Conservation (phyloP, 1,140 invertebrate species). For the Zaprionus taronus region DNA sequence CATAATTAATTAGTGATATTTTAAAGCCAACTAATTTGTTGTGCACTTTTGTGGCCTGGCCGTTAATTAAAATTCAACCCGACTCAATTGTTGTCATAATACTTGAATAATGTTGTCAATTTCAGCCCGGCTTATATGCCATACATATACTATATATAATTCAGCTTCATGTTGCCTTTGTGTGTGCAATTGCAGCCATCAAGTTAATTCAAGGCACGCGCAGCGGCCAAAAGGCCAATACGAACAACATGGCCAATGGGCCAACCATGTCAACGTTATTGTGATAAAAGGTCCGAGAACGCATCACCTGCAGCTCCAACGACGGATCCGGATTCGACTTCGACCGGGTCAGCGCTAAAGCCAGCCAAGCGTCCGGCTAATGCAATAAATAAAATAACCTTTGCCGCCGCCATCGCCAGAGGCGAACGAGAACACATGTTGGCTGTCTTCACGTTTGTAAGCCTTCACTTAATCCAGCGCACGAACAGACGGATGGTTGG, state of each 20-base stretch:
- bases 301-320: slow-evolving; percentile 28
- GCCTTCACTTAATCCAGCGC: slow-evolving; percentile 58
- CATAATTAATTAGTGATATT: slow-evolving; percentile 37
- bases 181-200: slow-evolving; percentile 24
- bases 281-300: slow-evolving; percentile 58
- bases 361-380: slow-evolving; percentile 35
- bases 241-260: slow-evolving; percentile 19
- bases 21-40: slow-evolving; percentile 59
- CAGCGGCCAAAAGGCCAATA: slow-evolving; percentile 32
- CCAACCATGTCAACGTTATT: slow-evolving; percentile 60
- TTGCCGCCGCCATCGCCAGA: slow-evolving; percentile 21
- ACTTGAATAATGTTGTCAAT: slow-evolving; percentile 65
- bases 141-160: not conserved
- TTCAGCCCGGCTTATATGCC: slow-evolving; percentile 25
- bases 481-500: slow-evolving; percentile 11
- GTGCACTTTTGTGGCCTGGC: slow-evolving; percentile 36
- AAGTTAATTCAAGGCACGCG: slow-evolving; percentile 49
- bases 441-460: slow-evolving; percentile 60
- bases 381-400: slow-evolving; percentile 69
- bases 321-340: not conserved
- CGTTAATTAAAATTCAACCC: slow-evolving; percentile 66
- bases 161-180: not conserved
- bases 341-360: slow-evolving; percentile 12
- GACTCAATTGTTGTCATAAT: slow-evolving; percentile 72
- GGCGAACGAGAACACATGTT: slow-evolving; percentile 58